Evolutionary conservation across 2,113 vertebrate species (phyloP).

Genomic region (Urocolius indicus): DNA sequence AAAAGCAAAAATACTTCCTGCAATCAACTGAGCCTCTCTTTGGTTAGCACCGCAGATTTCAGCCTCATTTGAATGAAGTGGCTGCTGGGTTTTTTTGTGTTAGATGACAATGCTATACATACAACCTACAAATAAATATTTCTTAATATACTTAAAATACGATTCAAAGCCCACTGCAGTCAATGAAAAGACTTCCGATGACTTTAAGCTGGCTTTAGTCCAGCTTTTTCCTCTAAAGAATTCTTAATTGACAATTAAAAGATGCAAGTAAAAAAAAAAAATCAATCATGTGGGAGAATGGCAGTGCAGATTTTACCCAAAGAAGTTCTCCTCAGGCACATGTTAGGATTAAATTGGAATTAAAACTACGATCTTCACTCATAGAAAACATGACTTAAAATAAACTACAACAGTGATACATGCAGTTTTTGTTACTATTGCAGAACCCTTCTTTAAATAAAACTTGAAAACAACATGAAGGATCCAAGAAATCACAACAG

Average conservation of each 20-base stretch:
- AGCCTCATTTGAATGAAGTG: not conserved
- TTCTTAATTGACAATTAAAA: constrained; percentile 37
- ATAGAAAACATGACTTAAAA: not conserved
- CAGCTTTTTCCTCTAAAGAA: not conserved
- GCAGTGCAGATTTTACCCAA: not conserved
- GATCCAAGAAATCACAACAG: not conserved
- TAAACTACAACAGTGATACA: not conserved
- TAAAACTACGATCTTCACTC: not conserved
- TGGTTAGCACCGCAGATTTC: not conserved
- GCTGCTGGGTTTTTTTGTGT: not conserved
- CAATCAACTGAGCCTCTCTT: not conserved
- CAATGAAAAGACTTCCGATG: constrained; percentile 17
- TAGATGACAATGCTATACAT: not conserved
- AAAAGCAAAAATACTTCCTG: not conserved
- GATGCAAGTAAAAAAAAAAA: not conserved
- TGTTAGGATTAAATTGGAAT: not conserved
- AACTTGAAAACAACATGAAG: not conserved
- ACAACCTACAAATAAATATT: not conserved
- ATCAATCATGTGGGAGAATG: not conserved
- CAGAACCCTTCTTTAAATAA: not conserved
- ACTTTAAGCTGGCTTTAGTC: not conserved
- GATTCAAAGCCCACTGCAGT: not conserved
- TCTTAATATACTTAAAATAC: not conserved
- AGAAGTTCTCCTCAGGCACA: not conserved
- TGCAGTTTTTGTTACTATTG: not conserved